Conservation (phyloP, 2,797 vertebrate genomes). For the Falco cherrug region DNA sequence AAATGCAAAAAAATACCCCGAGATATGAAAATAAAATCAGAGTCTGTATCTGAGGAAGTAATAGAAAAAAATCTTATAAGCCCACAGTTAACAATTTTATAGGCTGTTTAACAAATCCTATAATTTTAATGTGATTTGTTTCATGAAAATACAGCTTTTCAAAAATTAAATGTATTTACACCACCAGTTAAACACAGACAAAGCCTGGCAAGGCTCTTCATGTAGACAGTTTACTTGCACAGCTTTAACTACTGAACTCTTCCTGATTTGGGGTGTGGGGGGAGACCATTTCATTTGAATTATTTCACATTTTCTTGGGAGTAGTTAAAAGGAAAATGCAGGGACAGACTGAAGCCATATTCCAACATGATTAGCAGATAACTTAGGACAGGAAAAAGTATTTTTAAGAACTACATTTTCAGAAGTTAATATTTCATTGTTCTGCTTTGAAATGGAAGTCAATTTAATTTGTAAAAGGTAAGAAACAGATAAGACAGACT, state of each 20-base stretch:
- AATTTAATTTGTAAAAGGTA: neutral
- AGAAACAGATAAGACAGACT: neutral
- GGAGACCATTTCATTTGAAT: neutral
- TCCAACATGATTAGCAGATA: neutral
- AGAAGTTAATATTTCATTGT: neutral
- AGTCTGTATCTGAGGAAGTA: neutral
- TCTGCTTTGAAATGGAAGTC: neutral
- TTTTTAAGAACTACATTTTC: neutral
- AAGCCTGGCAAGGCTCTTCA: neutral
- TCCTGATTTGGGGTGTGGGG: rapidly evolving
- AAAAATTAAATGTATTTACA: neutral
- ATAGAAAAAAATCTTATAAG: neutral
- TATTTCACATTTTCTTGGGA: neutral
- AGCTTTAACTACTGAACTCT: neutral
- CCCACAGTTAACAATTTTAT: neutral
- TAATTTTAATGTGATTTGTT: neutral
- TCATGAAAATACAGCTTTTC: neutral
- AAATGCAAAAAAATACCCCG: neutral
- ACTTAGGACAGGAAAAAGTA: neutral
- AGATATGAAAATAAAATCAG: neutral
- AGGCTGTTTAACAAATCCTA: neutral
- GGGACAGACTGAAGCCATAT: neutral
- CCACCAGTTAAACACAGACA: neutral
- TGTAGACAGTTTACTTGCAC: neutral
- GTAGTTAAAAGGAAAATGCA: neutral